These are phyloP conservation scores for Caenorhabditis brenneri DNA, from an alignment of 1,140 invertebrate species.

Conservation along the genomic window DNA sequence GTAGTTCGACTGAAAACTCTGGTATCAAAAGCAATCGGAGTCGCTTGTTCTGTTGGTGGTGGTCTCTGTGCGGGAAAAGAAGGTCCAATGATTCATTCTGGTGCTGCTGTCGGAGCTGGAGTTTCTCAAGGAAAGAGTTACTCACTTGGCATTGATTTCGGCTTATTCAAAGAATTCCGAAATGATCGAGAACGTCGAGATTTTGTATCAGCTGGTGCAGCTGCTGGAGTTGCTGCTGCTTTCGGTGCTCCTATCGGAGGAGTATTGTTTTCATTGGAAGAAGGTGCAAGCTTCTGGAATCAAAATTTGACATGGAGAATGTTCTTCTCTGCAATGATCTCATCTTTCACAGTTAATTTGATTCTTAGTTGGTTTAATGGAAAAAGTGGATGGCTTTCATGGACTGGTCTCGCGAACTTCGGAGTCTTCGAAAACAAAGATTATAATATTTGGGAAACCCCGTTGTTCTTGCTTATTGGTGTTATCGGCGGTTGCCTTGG, in stretches of 20 bases:
- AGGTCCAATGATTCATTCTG: slow-evolving; percentile 99
- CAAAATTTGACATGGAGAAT: slow-evolving; percentile 95
- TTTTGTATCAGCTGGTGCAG: slow-evolving; percentile 95
- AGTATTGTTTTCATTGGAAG: slow-evolving; percentile 94
- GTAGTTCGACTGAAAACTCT: slow-evolving; percentile 87
- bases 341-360: slow-evolving; percentile 91
- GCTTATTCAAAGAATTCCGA: slow-evolving; percentile 85
- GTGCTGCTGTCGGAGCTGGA: slow-evolving; percentile 94
- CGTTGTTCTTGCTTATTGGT: slow-evolving; percentile 89
- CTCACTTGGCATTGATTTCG: slow-evolving; percentile 62
- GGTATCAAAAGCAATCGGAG: slow-evolving; percentile 87
- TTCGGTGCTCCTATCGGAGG: slow-evolving; percentile 96
- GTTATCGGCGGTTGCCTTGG: slow-evolving; percentile 86
- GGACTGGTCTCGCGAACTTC: slow-evolving; percentile 88
- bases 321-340: slow-evolving; percentile 95
- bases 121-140: slow-evolving; percentile 94
- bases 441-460: slow-evolving; percentile 87
- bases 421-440: slow-evolving; percentile 84
- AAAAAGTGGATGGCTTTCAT: slow-evolving; percentile 79
- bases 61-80: slow-evolving; percentile 96
- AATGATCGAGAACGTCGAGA: slow-evolving; percentile 98
- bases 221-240: slow-evolving; percentile 92
- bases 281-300: slow-evolving; percentile 98
- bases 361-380: slow-evolving; percentile 87
- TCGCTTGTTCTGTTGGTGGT: slow-evolving; percentile 89